Base-by-base conservation (phyloP, 2,797 vertebrate species). In the Betta splendens region DNA sequence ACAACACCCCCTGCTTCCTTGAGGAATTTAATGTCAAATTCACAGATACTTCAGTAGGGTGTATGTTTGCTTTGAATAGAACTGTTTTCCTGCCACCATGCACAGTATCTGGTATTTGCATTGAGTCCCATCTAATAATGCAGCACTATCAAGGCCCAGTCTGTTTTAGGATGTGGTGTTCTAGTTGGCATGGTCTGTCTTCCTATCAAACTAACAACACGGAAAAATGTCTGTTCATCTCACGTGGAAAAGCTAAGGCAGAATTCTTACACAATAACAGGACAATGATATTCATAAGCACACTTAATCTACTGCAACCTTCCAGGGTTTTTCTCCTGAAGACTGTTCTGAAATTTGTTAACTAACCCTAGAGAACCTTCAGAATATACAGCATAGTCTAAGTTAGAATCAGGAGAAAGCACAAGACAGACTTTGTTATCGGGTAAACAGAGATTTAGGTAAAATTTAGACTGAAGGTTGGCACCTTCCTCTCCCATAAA, bases 391-490 rank as follows among this genome's bases (percentile, higher is more conserved):
- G 42, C 63, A 39, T 50, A 36, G 44, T 21, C 63, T 22, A 37
- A 70, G 64, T 75, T 48, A 62, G 61, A 38, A 39, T 62, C 44
- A 7, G 7, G 33, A 60, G 78, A 80, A 86, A 83, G 83, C 75
- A 69, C 42, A 61, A 83, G 84, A 85, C 83, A 87, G 83, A 85
- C 78, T 87, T 90, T 89, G 87, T 90, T 90, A 89, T 91, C 90
- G 89, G 87, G 89, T 69, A 74, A 87, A 71, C 66, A 74, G 55
- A 50, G 44, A 64, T 64, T 79, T 37, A 62, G 69, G 79, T 54
- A 67, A n/a, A 71, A 62, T 66, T 81, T 80, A 81, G 87, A 85
- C 81, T 73, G 64, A 79, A 70, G 48, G 71, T 59, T 88, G 89
- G 88, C 85, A 89, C 75, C 75, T 83, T 83, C 73, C 68, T 72